Conservation (phyloP, 2,113 vertebrate species). For the Xenopus tropicalis region UCB_Xtro_10.0 CM004451.2:85044001-85044500, state of each 20-base stretch:
- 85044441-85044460: constrained; percentile 66
- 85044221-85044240: constrained; percentile 34
- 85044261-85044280: constrained; percentile 14
- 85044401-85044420: constrained; percentile 76
- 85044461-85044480: constrained; percentile 66
- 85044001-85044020: no score
- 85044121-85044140: not conserved
- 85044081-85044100: no score
- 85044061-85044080: no score
- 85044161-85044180: not conserved
- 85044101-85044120: no score
- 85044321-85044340: not conserved
- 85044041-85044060: no score
- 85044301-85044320: no score
- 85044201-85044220: not conserved
- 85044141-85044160: not conserved
- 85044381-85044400: constrained; percentile 57
- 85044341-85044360: constrained; percentile 64
- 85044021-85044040: no score
- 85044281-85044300: not conserved
- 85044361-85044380: constrained; percentile 66
- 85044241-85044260: constrained; percentile 36
- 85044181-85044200: not conserved
- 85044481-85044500: constrained; percentile 64
- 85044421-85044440: constrained; percentile 64